These are phyloP conservation scores for Nemapogon koenigi DNA, from an alignment of 2,888 invertebrate species.

Conservation along the genomic window DNA sequence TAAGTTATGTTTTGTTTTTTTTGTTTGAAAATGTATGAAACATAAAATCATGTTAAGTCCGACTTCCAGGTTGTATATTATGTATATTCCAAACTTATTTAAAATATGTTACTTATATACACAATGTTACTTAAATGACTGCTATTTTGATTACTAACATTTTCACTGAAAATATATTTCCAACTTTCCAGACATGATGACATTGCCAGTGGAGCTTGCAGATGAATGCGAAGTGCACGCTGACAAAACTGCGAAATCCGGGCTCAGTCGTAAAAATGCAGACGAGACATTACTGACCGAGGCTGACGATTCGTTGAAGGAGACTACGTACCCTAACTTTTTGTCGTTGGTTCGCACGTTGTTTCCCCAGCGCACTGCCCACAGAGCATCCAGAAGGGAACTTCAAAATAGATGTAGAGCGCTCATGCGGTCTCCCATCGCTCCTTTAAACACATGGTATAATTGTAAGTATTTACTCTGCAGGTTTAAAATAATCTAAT, in stretches of 20 bases:
- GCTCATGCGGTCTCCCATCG: slow-evolving; percentile 82
- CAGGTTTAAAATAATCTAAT: no score
- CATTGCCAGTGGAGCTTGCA: slow-evolving; percentile 75
- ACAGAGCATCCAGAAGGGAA: slow-evolving; percentile 79
- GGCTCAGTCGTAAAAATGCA: slow-evolving; percentile 11
- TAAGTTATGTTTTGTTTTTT: no score
- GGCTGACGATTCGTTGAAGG: slow-evolving; percentile 64
- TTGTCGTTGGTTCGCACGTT: slow-evolving; percentile 88
- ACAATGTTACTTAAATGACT: no score
- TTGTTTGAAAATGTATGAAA: no score
- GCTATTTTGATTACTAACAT: slow-evolving; percentile 3
- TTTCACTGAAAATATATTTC: slow-evolving; percentile 7
- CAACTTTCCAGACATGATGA: slow-evolving; percentile 72
- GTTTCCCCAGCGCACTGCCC: slow-evolving; percentile 84
- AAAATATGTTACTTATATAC: no score
- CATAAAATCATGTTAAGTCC: no score
- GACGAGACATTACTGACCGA: slow-evolving; percentile 18
- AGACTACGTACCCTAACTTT: slow-evolving; percentile 85
- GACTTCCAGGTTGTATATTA: no score
- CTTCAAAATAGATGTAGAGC: slow-evolving; percentile 75
- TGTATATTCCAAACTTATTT: no score
- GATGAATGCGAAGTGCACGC: slow-evolving; percentile 58
- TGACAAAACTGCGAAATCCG: slow-evolving; percentile 29
- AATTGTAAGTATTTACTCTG: slow-evolving; percentile 54
- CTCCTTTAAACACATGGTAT: slow-evolving; percentile 84